phyloP scores from a whole-genome alignment of 2,113 vertebrate species.

The Coryphaenoides rupestris region DNA sequence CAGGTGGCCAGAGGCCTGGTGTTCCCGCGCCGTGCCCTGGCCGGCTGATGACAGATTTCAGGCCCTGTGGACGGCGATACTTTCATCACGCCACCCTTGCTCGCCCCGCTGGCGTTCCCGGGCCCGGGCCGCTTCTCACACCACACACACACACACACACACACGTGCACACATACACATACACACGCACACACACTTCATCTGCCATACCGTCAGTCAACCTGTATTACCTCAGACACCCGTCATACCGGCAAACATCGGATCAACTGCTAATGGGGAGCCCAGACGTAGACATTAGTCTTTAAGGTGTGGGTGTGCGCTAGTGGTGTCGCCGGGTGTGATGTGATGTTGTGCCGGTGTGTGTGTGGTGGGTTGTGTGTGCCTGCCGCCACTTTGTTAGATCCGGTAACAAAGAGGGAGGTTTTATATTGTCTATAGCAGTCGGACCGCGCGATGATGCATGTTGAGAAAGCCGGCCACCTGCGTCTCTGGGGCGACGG shows the following conservation, averaged over 20 bases:
- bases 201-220: slow-evolving; percentile 74
- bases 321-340: not conserved
- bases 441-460: too few relatives aligned
- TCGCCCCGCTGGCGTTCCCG: slow-evolving; percentile 55
- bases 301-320: slow-evolving; percentile 34
- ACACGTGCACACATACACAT: slow-evolving; percentile 32
- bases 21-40: slow-evolving; percentile 70
- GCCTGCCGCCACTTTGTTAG: too few relatives aligned
- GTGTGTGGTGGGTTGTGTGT: too few relatives aligned
- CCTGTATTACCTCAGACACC: slow-evolving; percentile 76
- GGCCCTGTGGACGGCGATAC: slow-evolving; percentile 71
- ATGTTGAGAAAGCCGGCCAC: too few relatives aligned
- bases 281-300: slow-evolving; percentile 53
- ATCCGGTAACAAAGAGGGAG: too few relatives aligned
- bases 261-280: slow-evolving; percentile 74
- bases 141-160: slow-evolving; percentile 33
- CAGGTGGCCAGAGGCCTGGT: slow-evolving; percentile 72
- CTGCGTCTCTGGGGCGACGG: too few relatives aligned
- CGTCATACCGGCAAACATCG: slow-evolving; percentile 69
- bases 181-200: slow-evolving; percentile 39
- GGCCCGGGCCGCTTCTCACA: not conserved
- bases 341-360: not conserved
- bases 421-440: too few relatives aligned
- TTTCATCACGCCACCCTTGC: slow-evolving; percentile 66
- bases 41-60: slow-evolving; percentile 78